Conservation (phyloP, 2,797 vertebrate genomes). For the Balearica regulorum region DNA sequence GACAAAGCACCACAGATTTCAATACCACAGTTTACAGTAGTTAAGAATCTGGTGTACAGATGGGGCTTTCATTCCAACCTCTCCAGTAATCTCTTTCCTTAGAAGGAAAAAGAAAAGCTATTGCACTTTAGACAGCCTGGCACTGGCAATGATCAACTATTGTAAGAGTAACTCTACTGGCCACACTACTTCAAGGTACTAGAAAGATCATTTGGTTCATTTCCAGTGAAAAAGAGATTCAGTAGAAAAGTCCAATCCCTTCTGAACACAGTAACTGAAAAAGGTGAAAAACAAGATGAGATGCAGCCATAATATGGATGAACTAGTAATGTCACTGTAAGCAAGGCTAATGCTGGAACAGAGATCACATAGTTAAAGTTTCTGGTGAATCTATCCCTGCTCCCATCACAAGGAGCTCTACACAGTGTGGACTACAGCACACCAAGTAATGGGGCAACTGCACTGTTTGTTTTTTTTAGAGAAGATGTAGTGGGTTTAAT, state of each 20-base stretch:
- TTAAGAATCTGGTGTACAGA: neutral
- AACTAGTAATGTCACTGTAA: neutral
- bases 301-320: neutral
- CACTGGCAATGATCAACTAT: neutral
- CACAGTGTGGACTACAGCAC: neutral
- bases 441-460: neutral
- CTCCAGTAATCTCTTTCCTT: neutral
- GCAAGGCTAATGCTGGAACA: neutral
- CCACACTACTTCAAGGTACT: neutral
- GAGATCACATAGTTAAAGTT: accelerated
- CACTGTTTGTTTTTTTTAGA: accelerated
- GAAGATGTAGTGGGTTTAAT: neutral
- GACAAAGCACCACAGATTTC: neutral
- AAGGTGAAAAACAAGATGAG: neutral
- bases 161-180: neutral
- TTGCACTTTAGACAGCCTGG: neutral
- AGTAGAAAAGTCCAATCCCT: neutral
- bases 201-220: neutral
- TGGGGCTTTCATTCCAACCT: neutral
- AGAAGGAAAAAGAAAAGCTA: neutral
- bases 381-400: neutral
- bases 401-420: neutral
- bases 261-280: neutral
- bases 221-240: neutral
- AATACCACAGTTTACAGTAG: neutral